Evolutionary conservation across 1,140 invertebrate species (phyloP).

Genomic region (Brachionus asplanchnoidis): DNA sequence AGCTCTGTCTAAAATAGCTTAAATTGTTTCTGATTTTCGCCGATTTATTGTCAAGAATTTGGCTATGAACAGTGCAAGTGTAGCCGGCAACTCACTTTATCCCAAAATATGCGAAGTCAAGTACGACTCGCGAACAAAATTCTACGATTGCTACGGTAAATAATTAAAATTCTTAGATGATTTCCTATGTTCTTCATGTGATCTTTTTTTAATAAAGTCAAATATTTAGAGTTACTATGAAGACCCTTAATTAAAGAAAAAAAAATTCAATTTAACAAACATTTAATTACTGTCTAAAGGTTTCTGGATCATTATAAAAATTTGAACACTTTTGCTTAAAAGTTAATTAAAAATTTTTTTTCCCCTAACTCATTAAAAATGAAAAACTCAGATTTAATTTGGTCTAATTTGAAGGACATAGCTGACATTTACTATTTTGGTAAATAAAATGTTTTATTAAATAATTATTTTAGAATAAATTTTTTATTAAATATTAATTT

Average conservation of each 20-base stretch:
- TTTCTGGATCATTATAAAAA: background rate
- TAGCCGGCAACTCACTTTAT: background rate
- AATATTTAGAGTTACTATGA: background rate
- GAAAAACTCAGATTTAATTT: background rate
- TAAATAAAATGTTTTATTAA: background rate
- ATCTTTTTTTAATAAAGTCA: background rate
- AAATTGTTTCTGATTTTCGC: background rate
- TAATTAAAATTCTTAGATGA: background rate
- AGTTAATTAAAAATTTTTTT: background rate
- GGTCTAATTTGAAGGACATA: background rate
- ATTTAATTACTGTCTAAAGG: background rate
- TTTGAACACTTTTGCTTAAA: background rate
- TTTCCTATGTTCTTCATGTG: background rate
- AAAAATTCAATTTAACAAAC: background rate
- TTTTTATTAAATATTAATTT: background rate
- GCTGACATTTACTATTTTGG: background rate
- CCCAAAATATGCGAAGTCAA: slow-evolving; percentile 29
- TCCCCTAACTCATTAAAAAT: background rate
- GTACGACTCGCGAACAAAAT: background rate
- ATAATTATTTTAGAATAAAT: too few species aligned
- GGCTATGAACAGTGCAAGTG: background rate
- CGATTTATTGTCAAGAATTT: background rate
- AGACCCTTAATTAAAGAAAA: background rate
- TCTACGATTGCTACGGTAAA: background rate
- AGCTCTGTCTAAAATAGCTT: background rate